These are phyloP conservation scores for Phataginus tricuspis DNA, from an alignment of 2,797 vertebrate species.

Conservation along the genomic window DNA sequence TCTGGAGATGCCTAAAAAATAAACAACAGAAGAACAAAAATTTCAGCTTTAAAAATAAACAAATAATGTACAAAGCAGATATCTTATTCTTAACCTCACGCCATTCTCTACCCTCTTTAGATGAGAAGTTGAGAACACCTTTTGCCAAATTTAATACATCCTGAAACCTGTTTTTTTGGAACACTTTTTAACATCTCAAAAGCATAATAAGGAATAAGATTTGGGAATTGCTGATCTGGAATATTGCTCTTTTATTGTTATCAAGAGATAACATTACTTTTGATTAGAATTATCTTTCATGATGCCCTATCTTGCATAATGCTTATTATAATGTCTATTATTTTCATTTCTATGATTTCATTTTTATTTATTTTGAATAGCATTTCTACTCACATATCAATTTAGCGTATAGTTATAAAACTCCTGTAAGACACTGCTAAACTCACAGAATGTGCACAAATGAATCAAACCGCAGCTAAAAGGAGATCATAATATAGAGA, in stretches of 20 bases:
- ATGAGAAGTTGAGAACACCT: not conserved
- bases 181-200: constrained; percentile 4
- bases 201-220: not conserved
- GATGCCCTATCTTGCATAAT: not conserved
- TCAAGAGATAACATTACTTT: not conserved
- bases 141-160: constrained; percentile 2
- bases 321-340: not conserved
- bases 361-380: not conserved
- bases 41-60: not conserved
- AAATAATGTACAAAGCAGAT: not conserved
- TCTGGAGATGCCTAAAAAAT: not conserved
- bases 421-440: not conserved
- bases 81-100: not conserved
- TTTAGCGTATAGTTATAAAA: constrained; percentile 36
- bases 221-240: not conserved
- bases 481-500: not conserved
- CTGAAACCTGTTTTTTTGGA: constrained; percentile 12
- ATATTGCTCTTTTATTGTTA: not conserved
- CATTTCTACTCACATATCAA: not conserved
- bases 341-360: constrained; percentile 30
- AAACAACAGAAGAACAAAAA: not conserved
- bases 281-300: constrained; percentile 14
- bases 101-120: not conserved
- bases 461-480: not conserved
- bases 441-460: not conserved